Evolutionary conservation across 2,113 vertebrate species (phyloP).

Genomic region (Gambusia holbrooki): DNA sequence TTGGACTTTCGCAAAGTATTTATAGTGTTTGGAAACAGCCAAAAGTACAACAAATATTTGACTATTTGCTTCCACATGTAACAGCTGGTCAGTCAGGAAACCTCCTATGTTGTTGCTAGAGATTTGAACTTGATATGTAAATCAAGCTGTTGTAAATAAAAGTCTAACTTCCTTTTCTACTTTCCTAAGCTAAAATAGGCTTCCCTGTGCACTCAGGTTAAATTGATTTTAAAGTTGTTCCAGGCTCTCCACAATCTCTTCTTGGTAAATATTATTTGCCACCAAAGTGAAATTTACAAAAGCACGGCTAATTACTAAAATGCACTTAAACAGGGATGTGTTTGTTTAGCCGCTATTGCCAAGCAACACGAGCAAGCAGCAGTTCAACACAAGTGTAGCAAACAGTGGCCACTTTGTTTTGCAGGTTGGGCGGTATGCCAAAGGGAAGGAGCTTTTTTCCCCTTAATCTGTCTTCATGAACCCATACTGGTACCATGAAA

Average conservation of each 20-base stretch:
- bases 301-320: conserved; percentile 32
- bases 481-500: conserved; percentile 31
- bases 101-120: background rate
- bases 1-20: background rate
- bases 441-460: conserved; percentile 15
- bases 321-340: conserved; percentile 16
- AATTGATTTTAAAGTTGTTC: background rate
- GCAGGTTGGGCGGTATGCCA: conserved; percentile 60
- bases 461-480: conserved; percentile 31
- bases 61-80: background rate
- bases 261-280: conserved; percentile 17
- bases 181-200: background rate
- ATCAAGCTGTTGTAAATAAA: background rate
- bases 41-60: conserved; percentile 1
- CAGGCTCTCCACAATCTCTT: conserved; percentile 1
- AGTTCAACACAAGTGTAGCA: conserved; percentile 30
- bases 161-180: background rate
- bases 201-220: background rate
- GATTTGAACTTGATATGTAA: background rate
- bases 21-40: background rate
- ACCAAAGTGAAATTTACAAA: conserved; percentile 41
- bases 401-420: conserved; percentile 72
- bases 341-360: conserved; percentile 32
- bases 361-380: conserved; percentile 43
- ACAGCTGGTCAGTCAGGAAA: background rate